Percentiles rank a stretch among this genome's conserved stretches.
Evolutionary conservation across 2,797 vertebrate species (phyloP).

Genomic region (Scarus forsteni): DNA sequence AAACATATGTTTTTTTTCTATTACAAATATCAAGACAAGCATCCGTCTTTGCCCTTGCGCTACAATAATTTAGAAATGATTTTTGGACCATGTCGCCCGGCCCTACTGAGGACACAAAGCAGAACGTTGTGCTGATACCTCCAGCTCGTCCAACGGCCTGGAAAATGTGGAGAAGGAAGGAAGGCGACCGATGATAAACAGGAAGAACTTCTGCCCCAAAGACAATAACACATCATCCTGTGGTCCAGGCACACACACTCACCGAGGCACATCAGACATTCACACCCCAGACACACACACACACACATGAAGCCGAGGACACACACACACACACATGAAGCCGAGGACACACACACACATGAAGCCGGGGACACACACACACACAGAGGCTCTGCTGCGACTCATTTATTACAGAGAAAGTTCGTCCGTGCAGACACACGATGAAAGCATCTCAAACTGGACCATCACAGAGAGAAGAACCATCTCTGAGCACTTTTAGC

Average conservation of each 20-base stretch:
- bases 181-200: constrained; percentile 78
- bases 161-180: constrained; percentile 74
- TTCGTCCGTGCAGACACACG: constrained; percentile 9
- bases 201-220: constrained; percentile 77
- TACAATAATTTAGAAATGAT: too few species aligned
- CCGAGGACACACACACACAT: not conserved
- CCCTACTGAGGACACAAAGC: constrained; percentile 23
- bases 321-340: not conserved
- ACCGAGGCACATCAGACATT: constrained; percentile 13
- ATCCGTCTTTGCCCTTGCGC: too few species aligned
- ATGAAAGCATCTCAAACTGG: constrained; percentile 16
- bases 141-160: constrained; percentile 45
- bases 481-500: constrained; percentile 35
- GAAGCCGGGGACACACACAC: too few species aligned
- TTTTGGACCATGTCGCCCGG: too few species aligned
- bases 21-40: too few species aligned
- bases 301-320: too few species aligned
- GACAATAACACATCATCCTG: constrained; percentile 75
- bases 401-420: constrained; percentile 32
- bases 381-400: constrained; percentile 7
- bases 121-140: constrained; percentile 49
- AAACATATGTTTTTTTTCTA: too few species aligned
- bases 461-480: constrained; percentile 36
- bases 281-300: constrained; percentile 1
- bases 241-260: constrained; percentile 30